Evolutionary conservation across 2,888 invertebrate species (phyloP), one percentile per base, ranked within the genome.

Genomic region (Bellardia pandia): DNA sequence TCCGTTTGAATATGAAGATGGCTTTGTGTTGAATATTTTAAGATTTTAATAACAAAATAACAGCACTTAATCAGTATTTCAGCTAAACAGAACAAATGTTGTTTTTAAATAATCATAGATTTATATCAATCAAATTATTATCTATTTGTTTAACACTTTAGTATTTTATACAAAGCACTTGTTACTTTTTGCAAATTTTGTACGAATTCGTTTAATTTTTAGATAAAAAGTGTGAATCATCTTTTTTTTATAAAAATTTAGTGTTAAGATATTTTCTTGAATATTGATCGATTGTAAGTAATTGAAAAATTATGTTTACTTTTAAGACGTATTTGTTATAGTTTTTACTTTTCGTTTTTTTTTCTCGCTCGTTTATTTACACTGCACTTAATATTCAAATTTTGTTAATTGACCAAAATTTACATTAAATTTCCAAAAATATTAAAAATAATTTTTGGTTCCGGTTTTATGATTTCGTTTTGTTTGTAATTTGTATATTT

Each of bases 391-490:
- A 75, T 86, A 79, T 75, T 66, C 3, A 78, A 86, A 82, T 79
- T 86, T 83, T 51, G 64, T 79, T 75, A 69, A 79, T 79, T 83
- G 58, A 45, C 30, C 53, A 82, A 83, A 79, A 79, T 53, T 83
- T 75, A 58, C 37, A 75, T 75, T 64, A 71, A 74, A 48, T 68
- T 68, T 82, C 16, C 13, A 62, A 53, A 78, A 66, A 76, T 2
- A 13, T 1, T 30, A 45, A 75, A 40, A 82, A 75, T 62, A 33
- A 71, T 3, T 14, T 23, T 48, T 51, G 71, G 83, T 86, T 83
- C 79, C 86, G 86, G 86, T 83, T 79, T 66, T 69, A 66, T 76
- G 58, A 79, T 68, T 86, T 83, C 58, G 23, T 75, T 75, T 56
- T 30, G 64, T 30, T 60, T 58, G 40, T 37, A 66, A 40, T 45